Conservation (phyloP, 2,888 invertebrate species). For the Girardia tigrina region DNA sequence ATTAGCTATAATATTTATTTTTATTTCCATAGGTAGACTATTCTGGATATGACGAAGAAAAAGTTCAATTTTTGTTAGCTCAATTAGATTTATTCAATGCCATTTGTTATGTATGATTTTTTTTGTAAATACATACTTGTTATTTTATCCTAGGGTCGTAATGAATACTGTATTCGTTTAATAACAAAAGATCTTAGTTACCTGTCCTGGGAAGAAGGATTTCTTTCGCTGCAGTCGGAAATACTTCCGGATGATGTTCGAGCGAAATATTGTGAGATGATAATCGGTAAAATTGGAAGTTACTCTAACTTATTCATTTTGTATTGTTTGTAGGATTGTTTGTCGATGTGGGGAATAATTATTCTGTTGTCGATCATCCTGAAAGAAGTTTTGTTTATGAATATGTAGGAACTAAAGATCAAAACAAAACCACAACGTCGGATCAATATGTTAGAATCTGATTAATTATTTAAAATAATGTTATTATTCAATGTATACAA, state of each 20-base stretch:
- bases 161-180: constrained; percentile 47
- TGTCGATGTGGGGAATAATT: constrained; percentile 49
- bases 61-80: constrained; percentile 41
- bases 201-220: constrained; percentile 50
- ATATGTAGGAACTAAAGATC: constrained; percentile 46
- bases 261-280: constrained; percentile 49
- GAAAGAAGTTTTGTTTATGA: constrained; percentile 49
- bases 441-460: constrained; percentile 35
- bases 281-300: constrained; percentile 43
- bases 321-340: constrained; percentile 43
- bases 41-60: constrained; percentile 34
- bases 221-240: constrained; percentile 44
- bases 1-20: neutral
- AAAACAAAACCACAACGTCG: constrained; percentile 40
- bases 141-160: constrained; percentile 47
- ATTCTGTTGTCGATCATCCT: constrained; percentile 48
- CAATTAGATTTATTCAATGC: constrained; percentile 48
- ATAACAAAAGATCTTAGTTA: constrained; percentile 47
- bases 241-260: constrained; percentile 47
- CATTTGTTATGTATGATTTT: constrained; percentile 44
- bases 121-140: neutral
- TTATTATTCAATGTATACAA: too few species aligned
- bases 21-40: neutral
- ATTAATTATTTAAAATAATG: too few species aligned
- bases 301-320: neutral